Percentiles rank a stretch among this genome's conserved stretches.
Evolutionary conservation across 2,113 vertebrate genomes (phyloP).

Genomic region (Synchiropus splendidus): DNA sequence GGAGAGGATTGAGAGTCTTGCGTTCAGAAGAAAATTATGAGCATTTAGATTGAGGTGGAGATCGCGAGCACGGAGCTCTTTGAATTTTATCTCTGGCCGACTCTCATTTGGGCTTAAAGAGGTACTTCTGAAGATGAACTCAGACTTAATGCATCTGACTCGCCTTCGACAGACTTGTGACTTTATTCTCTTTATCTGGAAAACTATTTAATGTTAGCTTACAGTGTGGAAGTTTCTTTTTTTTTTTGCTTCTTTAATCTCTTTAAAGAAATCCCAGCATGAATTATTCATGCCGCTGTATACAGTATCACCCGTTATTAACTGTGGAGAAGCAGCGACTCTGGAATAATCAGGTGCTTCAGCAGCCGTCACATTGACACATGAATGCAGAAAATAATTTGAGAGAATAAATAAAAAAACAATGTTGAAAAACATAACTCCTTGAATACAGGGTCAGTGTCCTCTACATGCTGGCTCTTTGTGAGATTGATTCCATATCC

Average conservation of each 20-base stretch:
- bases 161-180: slow-evolving; percentile 9
- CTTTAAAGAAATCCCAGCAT: slow-evolving; percentile 38
- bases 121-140: slow-evolving; percentile 33
- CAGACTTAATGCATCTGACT: slow-evolving; percentile 21
- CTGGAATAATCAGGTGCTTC: slow-evolving; percentile 21
- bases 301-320: slow-evolving; percentile 39
- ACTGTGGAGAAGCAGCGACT: slow-evolving; percentile 13
- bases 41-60: slow-evolving; percentile 24
- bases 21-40: slow-evolving; percentile 31
- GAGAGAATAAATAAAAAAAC: slow-evolving; percentile 25
- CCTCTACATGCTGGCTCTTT: no score
- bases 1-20: slow-evolving; percentile 28
- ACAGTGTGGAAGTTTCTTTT: slow-evolving; percentile 38
- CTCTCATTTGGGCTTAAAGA: slow-evolving; percentile 31
- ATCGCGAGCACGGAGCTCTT: slow-evolving; percentile 33
- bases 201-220: slow-evolving; percentile 41
- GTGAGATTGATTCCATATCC: no score
- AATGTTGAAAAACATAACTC: no score
- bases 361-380: slow-evolving; percentile 14
- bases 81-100: slow-evolving; percentile 27
- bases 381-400: slow-evolving; percentile 11
- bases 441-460: no score
- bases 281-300: slow-evolving; percentile 47
- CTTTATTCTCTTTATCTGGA: slow-evolving; percentile 40
- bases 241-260: slow-evolving; percentile 43